phyloP scores from a whole-genome alignment of 2,113 vertebrate genomes.

The Electrona antarctica region DNA sequence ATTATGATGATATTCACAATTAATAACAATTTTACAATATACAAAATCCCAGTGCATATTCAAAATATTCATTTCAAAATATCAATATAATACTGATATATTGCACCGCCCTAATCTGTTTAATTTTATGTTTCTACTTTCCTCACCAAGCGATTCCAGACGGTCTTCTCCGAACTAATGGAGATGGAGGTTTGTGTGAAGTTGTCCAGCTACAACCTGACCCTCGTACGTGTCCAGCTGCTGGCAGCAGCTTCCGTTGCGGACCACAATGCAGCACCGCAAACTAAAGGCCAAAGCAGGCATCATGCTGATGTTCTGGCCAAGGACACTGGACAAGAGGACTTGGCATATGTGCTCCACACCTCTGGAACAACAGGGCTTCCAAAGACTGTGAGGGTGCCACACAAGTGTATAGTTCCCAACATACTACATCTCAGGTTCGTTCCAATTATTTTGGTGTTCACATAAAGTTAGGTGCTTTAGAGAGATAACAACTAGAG shows the following conservation, averaged over 20 bases:
- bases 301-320: not conserved
- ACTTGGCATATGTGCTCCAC: constrained; percentile 88
- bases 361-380: constrained; percentile 94
- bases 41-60: too few relatives aligned
- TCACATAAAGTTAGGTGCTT: not conserved
- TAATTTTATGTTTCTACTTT: constrained; percentile 20
- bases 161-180: constrained; percentile 58
- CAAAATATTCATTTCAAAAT: too few relatives aligned
- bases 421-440: constrained; percentile 93
- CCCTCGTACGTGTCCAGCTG: constrained; percentile 74
- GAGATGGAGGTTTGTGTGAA: constrained; percentile 55
- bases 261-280: not conserved
- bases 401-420: constrained; percentile 90
- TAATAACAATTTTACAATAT: too few relatives aligned
- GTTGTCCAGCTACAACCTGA: constrained; percentile 77
- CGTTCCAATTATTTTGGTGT: constrained; percentile 43
- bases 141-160: constrained; percentile 82
- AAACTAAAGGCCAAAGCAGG: not conserved
- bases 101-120: too few relatives aligned
- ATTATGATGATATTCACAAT: too few relatives aligned
- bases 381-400: constrained; percentile 92
- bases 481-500: too few relatives aligned
- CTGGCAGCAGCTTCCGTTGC: not conserved
- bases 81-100: too few relatives aligned
- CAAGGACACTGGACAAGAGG: constrained; percentile 37